A percentile compares a stretch with the other conserved stretches of the same genome.
Conservation (phyloP, 2,797 vertebrate genomes). For the Channa striata region DNA sequence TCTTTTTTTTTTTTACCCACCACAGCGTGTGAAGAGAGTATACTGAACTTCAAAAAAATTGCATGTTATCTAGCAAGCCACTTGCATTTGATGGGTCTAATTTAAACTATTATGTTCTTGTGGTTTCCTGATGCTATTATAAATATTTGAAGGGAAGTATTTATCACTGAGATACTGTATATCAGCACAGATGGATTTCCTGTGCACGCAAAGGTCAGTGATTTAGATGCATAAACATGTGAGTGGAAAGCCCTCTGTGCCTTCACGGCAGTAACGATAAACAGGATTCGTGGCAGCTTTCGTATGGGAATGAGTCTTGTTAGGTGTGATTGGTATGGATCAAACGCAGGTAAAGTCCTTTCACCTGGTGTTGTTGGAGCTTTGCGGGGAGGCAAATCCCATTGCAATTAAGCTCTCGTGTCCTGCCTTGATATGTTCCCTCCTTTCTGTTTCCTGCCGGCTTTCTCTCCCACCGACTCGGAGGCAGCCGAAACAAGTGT, state of each 20-base stretch:
- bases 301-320: slow-evolving; percentile 11
- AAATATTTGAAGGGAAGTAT: slow-evolving; percentile 88
- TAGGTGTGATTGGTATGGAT: slow-evolving; percentile 5
- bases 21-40: slow-evolving; percentile 61
- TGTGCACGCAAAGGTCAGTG: slow-evolving; percentile 84
- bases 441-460: slow-evolving; percentile 14
- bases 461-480: slow-evolving; percentile 42
- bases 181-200: slow-evolving; percentile 84
- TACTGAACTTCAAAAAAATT: slow-evolving; percentile 64
- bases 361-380: slow-evolving; percentile 33
- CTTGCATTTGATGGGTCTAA: slow-evolving; percentile 78
- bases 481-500: slow-evolving; percentile 69
- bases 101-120: slow-evolving; percentile 86
- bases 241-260: slow-evolving; percentile 66
- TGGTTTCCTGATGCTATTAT: slow-evolving; percentile 83
- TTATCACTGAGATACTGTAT: slow-evolving; percentile 85
- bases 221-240: slow-evolving; percentile 82
- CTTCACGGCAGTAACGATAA: slow-evolving; percentile 59
- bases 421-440: slow-evolving; percentile 10
- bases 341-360: background rate
- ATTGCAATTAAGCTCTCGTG: slow-evolving; percentile 39
- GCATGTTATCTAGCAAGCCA: slow-evolving; percentile 74
- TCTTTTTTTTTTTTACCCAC: slow-evolving; percentile 49
- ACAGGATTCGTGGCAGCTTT: slow-evolving; percentile 41
- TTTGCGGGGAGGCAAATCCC: slow-evolving; percentile 43